Base-by-base conservation (phyloP, 2,888 invertebrate species). In the Cataglyphis albicans region DNA sequence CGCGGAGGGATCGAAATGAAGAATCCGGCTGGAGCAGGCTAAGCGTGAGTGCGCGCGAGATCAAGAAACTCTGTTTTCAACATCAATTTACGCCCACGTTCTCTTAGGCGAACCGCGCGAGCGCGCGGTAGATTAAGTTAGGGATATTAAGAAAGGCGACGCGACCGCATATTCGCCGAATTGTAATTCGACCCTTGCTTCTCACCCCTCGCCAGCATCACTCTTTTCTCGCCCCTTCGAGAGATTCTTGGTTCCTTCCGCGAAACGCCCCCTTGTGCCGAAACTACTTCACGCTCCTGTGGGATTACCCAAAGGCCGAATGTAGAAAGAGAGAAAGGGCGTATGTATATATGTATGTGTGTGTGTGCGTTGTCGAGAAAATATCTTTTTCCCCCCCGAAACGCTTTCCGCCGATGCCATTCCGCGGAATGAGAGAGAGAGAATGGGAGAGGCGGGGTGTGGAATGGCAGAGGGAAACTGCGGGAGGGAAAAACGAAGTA, bases 81-180 rank as follows among this genome's bases (percentile, higher is more conserved):
- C 78, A 80, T 80, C 59, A 80, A 80, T 80, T 80, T 61, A 80
- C 78, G 78, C 78, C 78, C 78, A 72, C 72, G 78, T 61, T 44
- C 59, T 70, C 32, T 70, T 70, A 35, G 70, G 44, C n/a, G 70
- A n/a, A n/a, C n/a, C 78, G 78, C 65, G 38, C 67, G 68, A 18
- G n/a, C 41, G 7, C n/a, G 55, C 57, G 44, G 59, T 38, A 59
- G 48, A 80, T 72, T 80, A 80, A 80, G 78, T 80, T 80, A 80
- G 72, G 78, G 78, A 80, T 80, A 80, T 80, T 80, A 80, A 80
- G 78, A 72, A 70, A 80, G 78, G 59, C 32, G 78, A 78, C 78
- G 78, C 78, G 59, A 80, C 78, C 78, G 78, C 78, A 80, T 80
- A 80, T 80, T 80, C 78, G 78, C 78, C 70, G 72, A 80, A 80